Base-by-base conservation (phyloP, 2,888 invertebrate genomes). In the Hypolimnas misippus region DNA sequence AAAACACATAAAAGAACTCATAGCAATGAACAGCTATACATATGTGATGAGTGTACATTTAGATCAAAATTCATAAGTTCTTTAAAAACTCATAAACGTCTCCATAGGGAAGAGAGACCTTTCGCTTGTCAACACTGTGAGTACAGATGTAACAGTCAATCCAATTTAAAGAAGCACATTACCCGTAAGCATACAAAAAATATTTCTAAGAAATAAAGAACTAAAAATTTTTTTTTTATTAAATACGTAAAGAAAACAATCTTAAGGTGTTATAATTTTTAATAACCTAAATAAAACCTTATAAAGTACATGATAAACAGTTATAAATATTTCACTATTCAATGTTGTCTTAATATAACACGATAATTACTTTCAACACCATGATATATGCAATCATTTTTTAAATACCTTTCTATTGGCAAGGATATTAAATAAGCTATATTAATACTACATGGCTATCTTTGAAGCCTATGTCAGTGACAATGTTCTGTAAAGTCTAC, bases 401-500 rank as follows among this genome's bases (percentile, higher is more conserved):
- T 84, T 84, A 81, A 83, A 83, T 85, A 79, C 50, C 51, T 75
- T 67, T 78, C 79, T 77, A 76, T 74, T 74, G 75, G 81, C 75
- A 70, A 83, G 82, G 81, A 78, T 83, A 77, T 70, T 76, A 74
- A 69, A 72, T 61, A 71, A 73, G 71, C 69, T 76, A 75, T 73
- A 77, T 71, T 77, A 80, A 82, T 83, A 81, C 83, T 83, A 81
- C 75, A 74, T 70, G 74, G 72, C 72, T 77, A 73, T 73, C 55
- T 57, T 64, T 65, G 61, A n/a, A 62, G 10, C 35, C 12, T 65
- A 61, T 81, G 84, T 94, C 94, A 98, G 93, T 98, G 98, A 89
- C 98, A 98, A 86, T 98, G 98, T 94, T 98, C 98, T 60, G 98
- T 98, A 64, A 98, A 96, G 84, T 98, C 98, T 2, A 98, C 97